These are phyloP conservation scores for Pseudopipra pipra DNA, from an alignment of 2,113 vertebrate genomes.

Conservation along the genomic window DNA sequence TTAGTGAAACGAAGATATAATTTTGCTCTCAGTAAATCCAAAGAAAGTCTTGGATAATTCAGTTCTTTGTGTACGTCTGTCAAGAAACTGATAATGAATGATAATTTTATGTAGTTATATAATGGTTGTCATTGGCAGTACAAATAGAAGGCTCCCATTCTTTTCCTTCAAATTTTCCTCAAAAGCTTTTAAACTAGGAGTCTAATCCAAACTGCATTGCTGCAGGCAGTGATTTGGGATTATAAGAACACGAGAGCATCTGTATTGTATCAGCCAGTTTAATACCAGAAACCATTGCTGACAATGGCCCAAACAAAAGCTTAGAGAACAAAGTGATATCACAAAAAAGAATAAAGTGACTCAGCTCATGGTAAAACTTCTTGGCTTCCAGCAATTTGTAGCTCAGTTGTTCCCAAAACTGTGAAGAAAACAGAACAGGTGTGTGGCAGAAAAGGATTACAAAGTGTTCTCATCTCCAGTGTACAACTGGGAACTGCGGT, in stretches of 20 bases:
- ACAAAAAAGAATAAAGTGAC: background rate
- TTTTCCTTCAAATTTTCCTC: background rate
- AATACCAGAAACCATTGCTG: background rate
- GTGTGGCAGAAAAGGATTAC: background rate
- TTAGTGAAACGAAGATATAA: background rate
- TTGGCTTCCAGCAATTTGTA: background rate
- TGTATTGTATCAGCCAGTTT: background rate
- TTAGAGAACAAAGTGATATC: background rate
- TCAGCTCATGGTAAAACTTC: background rate
- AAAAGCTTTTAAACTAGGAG: background rate
- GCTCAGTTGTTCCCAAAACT: background rate
- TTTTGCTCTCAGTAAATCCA: background rate
- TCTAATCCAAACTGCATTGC: background rate
- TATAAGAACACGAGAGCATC: background rate
- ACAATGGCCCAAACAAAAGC: background rate
- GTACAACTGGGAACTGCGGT: background rate
- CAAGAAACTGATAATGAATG: slow-evolving; percentile 3
- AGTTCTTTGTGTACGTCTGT: background rate
- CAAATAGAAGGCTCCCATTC: background rate
- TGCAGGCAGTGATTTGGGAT: background rate
- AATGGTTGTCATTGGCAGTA: background rate
- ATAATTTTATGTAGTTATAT: background rate
- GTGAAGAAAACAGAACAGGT: background rate
- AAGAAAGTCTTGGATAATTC: background rate
- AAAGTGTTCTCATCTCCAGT: background rate